phyloP scores from a whole-genome alignment of 2,888 invertebrate genomes.

The Steinernema scapterisci region DNA sequence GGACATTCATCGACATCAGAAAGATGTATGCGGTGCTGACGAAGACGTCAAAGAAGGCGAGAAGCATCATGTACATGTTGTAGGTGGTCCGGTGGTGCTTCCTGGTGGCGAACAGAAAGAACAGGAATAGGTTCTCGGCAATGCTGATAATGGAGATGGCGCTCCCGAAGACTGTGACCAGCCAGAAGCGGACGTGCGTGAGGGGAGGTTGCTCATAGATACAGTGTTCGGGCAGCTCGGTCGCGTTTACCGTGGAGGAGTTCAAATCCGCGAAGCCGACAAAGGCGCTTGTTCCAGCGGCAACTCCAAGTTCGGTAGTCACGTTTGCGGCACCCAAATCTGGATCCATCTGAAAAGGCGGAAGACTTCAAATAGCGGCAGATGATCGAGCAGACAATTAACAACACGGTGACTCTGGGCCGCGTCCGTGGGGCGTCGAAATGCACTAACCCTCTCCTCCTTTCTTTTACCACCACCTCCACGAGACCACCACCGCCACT shows the following conservation, averaged over 20 bases:
- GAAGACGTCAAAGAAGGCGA: conserved; percentile 65
- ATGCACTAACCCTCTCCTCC: conserved; percentile 27
- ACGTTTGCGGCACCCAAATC: not conserved
- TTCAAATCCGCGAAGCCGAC: not conserved
- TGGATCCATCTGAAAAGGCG: not conserved
- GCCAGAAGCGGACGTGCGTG: conserved; percentile 50
- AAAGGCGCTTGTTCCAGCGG: conserved; percentile 1
- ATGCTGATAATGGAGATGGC: conserved; percentile 55
- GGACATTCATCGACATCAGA: conserved; percentile 63
- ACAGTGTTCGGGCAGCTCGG: not conserved
- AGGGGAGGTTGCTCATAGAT: conserved; percentile 33
- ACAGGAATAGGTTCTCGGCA: conserved; percentile 59
- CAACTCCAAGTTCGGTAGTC: not conserved
- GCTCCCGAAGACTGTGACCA: conserved; percentile 61
- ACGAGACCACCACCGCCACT: conserved; percentile 11
- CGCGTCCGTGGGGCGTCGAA: conserved; percentile 3
- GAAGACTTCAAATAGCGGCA: not conserved
- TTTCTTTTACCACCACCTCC: conserved; percentile 16
- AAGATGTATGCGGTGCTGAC: conserved; percentile 60
- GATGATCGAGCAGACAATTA: conserved; percentile 24
- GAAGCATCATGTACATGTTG: conserved; percentile 62
- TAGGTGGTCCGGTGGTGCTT: conserved; percentile 55
- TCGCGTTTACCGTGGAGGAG: not conserved
- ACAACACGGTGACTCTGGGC: conserved; percentile 25
- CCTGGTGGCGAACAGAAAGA: conserved; percentile 55